Base-by-base conservation (phyloP, 2,888 invertebrate species). In the Latheticus oryzae region DNA sequence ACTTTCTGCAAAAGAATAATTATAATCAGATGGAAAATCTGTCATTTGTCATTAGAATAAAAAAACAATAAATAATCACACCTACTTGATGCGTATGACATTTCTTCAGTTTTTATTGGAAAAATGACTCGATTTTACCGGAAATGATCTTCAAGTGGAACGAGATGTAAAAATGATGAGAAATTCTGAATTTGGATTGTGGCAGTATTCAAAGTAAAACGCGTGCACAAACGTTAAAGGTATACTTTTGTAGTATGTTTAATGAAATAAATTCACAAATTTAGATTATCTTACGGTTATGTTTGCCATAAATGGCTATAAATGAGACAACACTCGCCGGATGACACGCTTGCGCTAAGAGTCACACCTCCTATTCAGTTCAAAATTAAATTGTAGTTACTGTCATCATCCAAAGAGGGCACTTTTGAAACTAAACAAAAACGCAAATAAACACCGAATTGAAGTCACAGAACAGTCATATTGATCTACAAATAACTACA, bases 1-100 rank as follows among this genome's bases (percentile, higher is more conserved):
- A 79, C 87, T 91, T 79, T 92, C 93, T 93, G 82, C 53, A 83
- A 81, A 9, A 37, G 21, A 47, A 48, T 21, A 19, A 21, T 30
- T 38, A 30, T 45, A 7, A 35, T 17, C 11, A 26, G 40, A 8
- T 28, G 12, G 3, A 12, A 13, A 40, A 12, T 3, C 4, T 11
- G 12, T 35, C 17, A 19, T n/a, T 7, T n/a, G 17, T 5, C 26
- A 26, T 8, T 9, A 2, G 9, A n/a, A 19, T 9, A 42, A 26
- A 13, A 42, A n/a, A 35, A 47, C 28, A 47, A 47, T 9, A 15
- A 33, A 21, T n/a, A 9, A n/a, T 40, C 19, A 30, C 60, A 73
- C 74, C 73, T 70, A 76, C 75, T 75, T 56, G 69, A 70, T 40
- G 72, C 63, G 65, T 73, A 76, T 37, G 75, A 75, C 75, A 76